These are phyloP conservation scores for Pristiophorus japonicus DNA, from an alignment of 2,113 vertebrate genomes.

Conservation along the genomic window DNA sequence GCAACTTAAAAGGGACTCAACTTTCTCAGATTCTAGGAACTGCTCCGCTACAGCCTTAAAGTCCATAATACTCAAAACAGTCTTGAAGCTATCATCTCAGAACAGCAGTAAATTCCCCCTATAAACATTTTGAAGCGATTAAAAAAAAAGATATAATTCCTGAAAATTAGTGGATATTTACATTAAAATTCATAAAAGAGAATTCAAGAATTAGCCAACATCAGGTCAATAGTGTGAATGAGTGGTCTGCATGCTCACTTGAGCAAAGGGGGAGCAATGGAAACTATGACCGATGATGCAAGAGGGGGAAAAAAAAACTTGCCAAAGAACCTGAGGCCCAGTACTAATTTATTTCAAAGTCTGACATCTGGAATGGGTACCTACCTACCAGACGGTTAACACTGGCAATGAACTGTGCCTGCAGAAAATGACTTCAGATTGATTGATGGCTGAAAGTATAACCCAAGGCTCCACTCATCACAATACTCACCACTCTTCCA, in stretches of 20 bases:
- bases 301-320: not conserved
- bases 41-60: not conserved
- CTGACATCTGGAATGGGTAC: not conserved
- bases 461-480: not conserved
- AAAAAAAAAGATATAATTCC: not conserved
- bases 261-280: not conserved
- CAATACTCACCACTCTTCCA: not conserved
- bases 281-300: not conserved
- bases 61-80: not conserved
- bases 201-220: not conserved
- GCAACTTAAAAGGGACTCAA: not conserved
- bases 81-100: not conserved
- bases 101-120: not conserved
- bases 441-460: not conserved
- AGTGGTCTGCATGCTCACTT: not conserved
- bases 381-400: not conserved
- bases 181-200: not conserved
- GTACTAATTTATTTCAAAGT: not conserved
- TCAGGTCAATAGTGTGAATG: not conserved
- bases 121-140: not conserved
- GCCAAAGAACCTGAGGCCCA: not conserved
- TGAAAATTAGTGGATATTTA: not conserved
- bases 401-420: not conserved
- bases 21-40: not conserved
- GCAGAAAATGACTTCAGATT: not conserved